These are phyloP conservation scores for Graptemys geographica DNA, from an alignment of 2,797 vertebrate species.

Conservation along the genomic window DNA sequence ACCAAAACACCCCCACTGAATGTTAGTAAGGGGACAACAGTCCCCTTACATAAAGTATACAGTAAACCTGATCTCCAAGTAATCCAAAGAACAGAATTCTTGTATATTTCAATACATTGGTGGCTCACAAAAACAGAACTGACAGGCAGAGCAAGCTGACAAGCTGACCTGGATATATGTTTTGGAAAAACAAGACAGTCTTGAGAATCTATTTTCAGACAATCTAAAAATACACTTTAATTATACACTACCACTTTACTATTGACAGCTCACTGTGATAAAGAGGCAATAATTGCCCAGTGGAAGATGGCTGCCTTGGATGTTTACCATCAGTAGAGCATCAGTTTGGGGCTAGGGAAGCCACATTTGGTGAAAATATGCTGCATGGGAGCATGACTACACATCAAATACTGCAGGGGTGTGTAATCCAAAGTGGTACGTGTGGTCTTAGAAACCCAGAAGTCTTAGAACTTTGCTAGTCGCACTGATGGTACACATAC, in stretches of 20 bases:
- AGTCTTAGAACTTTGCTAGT: not conserved
- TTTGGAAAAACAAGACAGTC: not conserved
- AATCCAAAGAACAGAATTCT: not conserved
- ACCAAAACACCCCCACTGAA: too few relatives aligned
- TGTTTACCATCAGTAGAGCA: not conserved
- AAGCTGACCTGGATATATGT: not conserved
- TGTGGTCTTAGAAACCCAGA: not conserved
- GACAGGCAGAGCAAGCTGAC: not conserved
- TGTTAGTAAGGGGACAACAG: too few relatives aligned
- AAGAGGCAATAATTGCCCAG: not conserved
- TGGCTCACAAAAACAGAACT: not conserved
- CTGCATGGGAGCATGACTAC: not conserved
- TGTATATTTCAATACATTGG: not conserved
- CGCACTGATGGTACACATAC: not conserved
- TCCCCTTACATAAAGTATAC: not conserved
- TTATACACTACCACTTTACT: accelerated
- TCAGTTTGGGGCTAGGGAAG: accelerated
- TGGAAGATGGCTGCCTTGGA: not conserved
- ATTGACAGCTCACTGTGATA: not conserved
- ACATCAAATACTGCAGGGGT: not conserved
- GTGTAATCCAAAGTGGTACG: accelerated
- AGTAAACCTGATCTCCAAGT: not conserved
- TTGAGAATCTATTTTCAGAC: not conserved
- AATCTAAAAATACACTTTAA: not conserved
- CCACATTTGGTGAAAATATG: not conserved